Base-by-base conservation (phyloP, 2,113 vertebrate genomes). In the Psilopsiagon aurifrons region DNA sequence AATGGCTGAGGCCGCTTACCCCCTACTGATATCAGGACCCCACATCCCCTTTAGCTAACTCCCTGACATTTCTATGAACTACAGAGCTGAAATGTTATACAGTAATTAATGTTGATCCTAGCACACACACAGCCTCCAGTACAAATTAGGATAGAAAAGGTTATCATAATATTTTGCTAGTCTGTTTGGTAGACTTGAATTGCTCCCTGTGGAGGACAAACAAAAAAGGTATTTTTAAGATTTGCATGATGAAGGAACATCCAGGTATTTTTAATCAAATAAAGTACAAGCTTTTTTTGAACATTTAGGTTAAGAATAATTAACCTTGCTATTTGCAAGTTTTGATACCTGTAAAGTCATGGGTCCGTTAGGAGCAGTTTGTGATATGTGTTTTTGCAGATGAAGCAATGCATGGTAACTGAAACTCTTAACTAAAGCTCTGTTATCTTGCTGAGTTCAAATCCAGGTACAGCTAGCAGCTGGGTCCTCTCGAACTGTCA, bases 81-180 rank as follows among this genome's bases (percentile, higher is more conserved):
- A 97, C 96, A 97, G 96, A 97, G 97, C 98, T 98, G 98, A 99
- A 98, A 98, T 98, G 98, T 98, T 98, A 98, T 98, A 98, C 97
- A 98, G 98, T 98, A 99, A 99, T 99, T 98, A 98, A 98, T 98
- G 98, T 98, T 98, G 98, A 98, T 98, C 98, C 98, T 98, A 97
- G 97, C 98, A 98, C 98, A 98, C 98, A 97, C 97, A 98, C 98
- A 98, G 98, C 96, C 98, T 98, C 98, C 97, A 98, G 98, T 98
- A 98, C 98, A 99, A 99, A 99, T 99, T 98, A 98, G 98, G 98
- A 98, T 98, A 98, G 98, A 99, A 99, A 99, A 98, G 98, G 98
- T 99, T 98, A 99, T 98, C 98, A 98, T 98, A 99, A 99, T 99
- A 99, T 99, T 99, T 98, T 98, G 97, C 98, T 98, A 98, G 97